Percentiles rank a stretch among this genome's conserved stretches.
These are phyloP conservation scores for Paratrypauchen microcephalus DNA, from an alignment of 2,797 vertebrate genomes.

Conservation along the genomic window DNA sequence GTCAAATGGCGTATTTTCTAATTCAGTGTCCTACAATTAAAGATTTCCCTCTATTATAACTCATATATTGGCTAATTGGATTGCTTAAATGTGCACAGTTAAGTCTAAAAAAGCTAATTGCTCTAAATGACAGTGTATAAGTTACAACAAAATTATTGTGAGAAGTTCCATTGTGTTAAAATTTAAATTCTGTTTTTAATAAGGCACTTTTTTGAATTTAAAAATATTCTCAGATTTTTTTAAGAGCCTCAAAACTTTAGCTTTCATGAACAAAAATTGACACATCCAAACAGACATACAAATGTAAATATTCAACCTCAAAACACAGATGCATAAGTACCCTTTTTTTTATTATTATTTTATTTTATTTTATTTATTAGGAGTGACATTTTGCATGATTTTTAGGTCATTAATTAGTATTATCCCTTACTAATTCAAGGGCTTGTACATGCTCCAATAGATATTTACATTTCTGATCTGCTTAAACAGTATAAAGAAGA, in stretches of 20 bases:
- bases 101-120: neutral
- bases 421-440: neutral
- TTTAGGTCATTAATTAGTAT: neutral
- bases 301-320: neutral
- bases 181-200: neutral
- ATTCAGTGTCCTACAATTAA: slow-evolving; percentile 21
- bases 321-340: neutral
- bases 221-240: too few species aligned
- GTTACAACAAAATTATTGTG: neutral
- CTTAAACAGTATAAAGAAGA: too few species aligned
- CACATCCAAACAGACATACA: neutral
- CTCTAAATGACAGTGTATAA: neutral
- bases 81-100: neutral
- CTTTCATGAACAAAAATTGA: neutral
- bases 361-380: too few species aligned
- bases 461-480: too few species aligned
- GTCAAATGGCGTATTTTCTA: slow-evolving; percentile 24
- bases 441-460: too few species aligned
- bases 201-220: too few species aligned
- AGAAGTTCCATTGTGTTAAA: neutral
- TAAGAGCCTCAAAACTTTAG: too few species aligned
- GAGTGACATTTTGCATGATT: too few species aligned
- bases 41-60: slow-evolving; percentile 10
- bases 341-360: too few species aligned
- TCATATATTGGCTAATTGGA: slow-evolving; percentile 3